Evolutionary conservation across 2,797 vertebrate species (phyloP).

Genomic region (Melanotaenia nigrans): DNA sequence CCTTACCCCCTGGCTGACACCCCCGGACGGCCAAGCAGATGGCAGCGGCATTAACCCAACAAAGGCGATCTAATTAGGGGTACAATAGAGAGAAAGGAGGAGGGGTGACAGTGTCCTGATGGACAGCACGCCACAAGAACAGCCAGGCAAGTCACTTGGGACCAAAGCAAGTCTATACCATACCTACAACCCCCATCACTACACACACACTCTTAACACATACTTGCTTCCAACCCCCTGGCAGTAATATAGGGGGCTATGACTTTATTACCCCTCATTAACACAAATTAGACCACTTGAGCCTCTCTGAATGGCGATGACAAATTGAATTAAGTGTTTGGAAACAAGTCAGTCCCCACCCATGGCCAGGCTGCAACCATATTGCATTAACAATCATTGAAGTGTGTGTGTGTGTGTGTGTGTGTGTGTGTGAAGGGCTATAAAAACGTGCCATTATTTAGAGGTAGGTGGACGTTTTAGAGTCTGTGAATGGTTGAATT

Average conservation of each 20-base stretch:
- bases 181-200: constrained; percentile 62
- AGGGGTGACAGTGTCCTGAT: constrained; percentile 56
- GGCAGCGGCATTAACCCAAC: constrained; percentile 84
- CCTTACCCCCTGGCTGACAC: constrained; percentile 61
- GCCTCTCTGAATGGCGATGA: constrained; percentile 83
- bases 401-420: constrained; percentile 51
- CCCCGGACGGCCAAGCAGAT: constrained; percentile 82
- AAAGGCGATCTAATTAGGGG: constrained; percentile 87
- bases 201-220: constrained; percentile 47
- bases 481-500: constrained; percentile 73
- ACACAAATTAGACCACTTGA: constrained; percentile 89
- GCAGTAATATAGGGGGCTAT: constrained; percentile 85
- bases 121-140: constrained; percentile 64
- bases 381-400: constrained; percentile 83
- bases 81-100: constrained; percentile 76
- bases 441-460: constrained; percentile 68
- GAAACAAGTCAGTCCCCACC: constrained; percentile 83
- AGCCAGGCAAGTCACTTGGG: constrained; percentile 68
- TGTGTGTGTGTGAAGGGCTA: constrained; percentile 42
- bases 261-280: constrained; percentile 91
- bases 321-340: constrained; percentile 88
- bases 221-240: constrained; percentile 62
- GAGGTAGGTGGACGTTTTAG: constrained; percentile 63
- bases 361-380: constrained; percentile 80
- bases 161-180: constrained; percentile 65